Evolutionary conservation across 2,888 invertebrate genomes (phyloP).

Genomic region (Geophilus truncorum): DNA sequence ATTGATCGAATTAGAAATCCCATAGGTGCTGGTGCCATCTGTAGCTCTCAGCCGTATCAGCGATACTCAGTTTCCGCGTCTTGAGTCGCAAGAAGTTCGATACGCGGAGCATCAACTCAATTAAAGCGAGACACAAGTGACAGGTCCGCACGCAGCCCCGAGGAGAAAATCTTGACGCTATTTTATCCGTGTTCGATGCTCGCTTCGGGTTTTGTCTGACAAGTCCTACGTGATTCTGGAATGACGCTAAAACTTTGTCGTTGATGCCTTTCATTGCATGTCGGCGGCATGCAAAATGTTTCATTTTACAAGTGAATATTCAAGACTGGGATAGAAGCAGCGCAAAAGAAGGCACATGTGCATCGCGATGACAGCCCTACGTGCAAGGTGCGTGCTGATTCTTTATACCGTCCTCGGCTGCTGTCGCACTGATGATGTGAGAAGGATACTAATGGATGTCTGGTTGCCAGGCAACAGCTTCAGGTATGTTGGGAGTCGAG

Average conservation of each 20-base stretch:
- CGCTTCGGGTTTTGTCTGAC: not conserved
- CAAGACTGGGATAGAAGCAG: not conserved
- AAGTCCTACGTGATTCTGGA: not conserved
- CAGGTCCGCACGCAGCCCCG: not conserved
- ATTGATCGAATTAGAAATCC: not conserved
- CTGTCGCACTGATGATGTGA: not conserved
- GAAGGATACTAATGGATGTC: slow-evolving; percentile 5
- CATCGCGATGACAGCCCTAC: not conserved
- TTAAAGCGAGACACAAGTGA: slow-evolving; percentile 2
- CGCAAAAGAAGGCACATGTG: not conserved
- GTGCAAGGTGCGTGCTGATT: not conserved
- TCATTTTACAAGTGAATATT: slow-evolving; percentile 14
- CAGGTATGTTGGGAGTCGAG: not conserved
- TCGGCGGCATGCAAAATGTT: slow-evolving; percentile 14
- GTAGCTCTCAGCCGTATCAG: not conserved
- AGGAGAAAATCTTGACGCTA: not conserved
- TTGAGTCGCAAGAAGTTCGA: not conserved
- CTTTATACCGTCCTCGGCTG: not conserved
- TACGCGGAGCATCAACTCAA: not conserved
- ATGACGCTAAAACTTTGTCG: not conserved
- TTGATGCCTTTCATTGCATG: not conserved
- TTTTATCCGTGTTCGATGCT: not conserved
- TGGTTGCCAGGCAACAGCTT: slow-evolving; percentile 5
- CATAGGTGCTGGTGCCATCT: not conserved
- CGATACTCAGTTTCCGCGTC: not conserved